Evolutionary conservation across 2,113 vertebrate species (phyloP).

Genomic region (Tragelaphus buxtoni): DNA sequence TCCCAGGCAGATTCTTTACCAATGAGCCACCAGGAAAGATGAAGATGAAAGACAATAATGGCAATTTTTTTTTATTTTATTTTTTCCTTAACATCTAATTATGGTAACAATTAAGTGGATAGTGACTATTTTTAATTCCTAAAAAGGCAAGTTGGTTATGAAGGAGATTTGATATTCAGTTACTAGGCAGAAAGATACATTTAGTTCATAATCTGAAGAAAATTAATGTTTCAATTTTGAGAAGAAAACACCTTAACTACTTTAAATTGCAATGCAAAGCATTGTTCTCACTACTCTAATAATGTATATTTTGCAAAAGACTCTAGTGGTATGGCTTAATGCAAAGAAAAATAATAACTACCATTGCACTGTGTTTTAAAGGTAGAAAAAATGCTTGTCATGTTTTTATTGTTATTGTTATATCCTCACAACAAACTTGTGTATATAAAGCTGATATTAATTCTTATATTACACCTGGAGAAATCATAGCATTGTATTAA

Average conservation of each 20-base stretch:
- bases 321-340: background rate
- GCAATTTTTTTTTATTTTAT: background rate
- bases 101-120: background rate
- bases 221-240: background rate
- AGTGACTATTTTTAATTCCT: constrained; percentile 16
- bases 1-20: background rate
- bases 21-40: background rate
- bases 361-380: background rate
- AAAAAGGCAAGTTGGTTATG: background rate
- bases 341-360: background rate
- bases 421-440: background rate
- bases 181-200: background rate
- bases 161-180: background rate
- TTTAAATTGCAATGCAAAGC: background rate
- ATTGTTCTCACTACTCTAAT: background rate
- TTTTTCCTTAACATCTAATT: background rate
- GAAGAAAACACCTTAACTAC: background rate
- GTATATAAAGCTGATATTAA: background rate
- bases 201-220: background rate
- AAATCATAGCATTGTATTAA: background rate
- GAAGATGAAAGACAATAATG: background rate
- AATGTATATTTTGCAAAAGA: background rate
- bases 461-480: background rate
- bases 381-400: background rate
- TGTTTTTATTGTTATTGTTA: background rate